phyloP scores from a whole-genome alignment of 2,888 invertebrate species.

The Morpho deidamia region DNA sequence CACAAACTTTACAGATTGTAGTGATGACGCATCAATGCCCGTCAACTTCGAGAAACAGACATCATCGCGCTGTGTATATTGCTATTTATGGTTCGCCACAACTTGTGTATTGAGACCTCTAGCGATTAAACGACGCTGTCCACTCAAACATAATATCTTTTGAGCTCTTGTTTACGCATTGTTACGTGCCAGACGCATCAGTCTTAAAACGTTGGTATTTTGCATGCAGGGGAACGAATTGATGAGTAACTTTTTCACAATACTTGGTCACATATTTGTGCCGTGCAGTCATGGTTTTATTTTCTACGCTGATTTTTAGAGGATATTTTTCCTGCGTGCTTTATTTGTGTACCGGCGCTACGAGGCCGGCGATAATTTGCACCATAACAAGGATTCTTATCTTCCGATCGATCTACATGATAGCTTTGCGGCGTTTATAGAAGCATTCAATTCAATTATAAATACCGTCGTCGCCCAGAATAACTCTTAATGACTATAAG shows the following conservation, averaged over 20 bases:
- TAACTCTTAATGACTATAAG: conserved; percentile 70
- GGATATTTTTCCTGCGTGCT: conserved; percentile 1
- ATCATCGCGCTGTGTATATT: conserved; percentile 32
- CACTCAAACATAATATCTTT: conserved; percentile 21
- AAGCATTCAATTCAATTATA: conserved; percentile 74
- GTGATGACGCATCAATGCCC: conserved; percentile 50
- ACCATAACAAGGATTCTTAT: conserved; percentile 48
- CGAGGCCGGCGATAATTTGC: conserved; percentile 38
- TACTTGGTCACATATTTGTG: conserved; percentile 21
- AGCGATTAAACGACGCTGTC: conserved; percentile 35
- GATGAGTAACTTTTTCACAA: conserved; percentile 31
- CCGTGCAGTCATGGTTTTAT: conserved; percentile 19
- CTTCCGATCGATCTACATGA: conserved; percentile 59
- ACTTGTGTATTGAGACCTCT: conserved; percentile 25
- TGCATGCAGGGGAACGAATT: conserved; percentile 19
- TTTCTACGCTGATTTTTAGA: conserved; percentile 8
- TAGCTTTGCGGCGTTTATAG: conserved; percentile 52
- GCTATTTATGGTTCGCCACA: conserved; percentile 56
- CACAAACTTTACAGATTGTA: conserved; percentile 31
- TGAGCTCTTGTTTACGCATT: conserved; percentile 18
- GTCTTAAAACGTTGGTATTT: conserved; percentile 11
- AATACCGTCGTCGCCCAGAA: conserved; percentile 54
- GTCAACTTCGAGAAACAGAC: conserved; percentile 28
- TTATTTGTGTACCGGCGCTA: conserved; percentile 10
- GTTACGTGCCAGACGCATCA: conserved; percentile 21